Conservation (phyloP, 2,888 invertebrate genomes). For the Dorcus parallelipipedus region DNA sequence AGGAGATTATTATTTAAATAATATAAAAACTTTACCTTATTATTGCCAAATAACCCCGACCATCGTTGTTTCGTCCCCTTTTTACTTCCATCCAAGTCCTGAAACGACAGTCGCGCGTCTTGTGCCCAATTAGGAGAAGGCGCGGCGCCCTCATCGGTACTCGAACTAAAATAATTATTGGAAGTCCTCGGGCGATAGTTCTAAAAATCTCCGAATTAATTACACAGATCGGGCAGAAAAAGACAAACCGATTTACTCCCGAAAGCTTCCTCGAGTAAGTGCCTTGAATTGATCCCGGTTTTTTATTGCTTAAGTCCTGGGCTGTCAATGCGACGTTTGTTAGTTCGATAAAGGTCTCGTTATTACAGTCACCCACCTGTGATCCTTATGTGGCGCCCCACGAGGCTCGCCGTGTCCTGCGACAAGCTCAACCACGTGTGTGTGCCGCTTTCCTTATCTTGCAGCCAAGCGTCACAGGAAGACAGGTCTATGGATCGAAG, state of each 20-base stretch:
- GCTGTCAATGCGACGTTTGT: slow-evolving; percentile 31
- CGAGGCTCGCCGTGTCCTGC: slow-evolving; percentile 62
- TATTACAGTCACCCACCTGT: slow-evolving; percentile 32
- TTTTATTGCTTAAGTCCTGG: slow-evolving; percentile 44
- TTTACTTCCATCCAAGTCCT: slow-evolving; percentile 40
- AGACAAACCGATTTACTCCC: slow-evolving; percentile 40
- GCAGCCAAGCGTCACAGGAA: slow-evolving; percentile 61
- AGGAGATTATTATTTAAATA: no score
- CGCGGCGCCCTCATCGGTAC: slow-evolving; percentile 42
- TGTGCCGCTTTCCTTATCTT: slow-evolving; percentile 61
- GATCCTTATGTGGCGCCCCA: slow-evolving; percentile 63
- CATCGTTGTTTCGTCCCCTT: slow-evolving; percentile 64
- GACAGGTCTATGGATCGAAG: slow-evolving; percentile 63
- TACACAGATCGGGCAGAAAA: neutral
- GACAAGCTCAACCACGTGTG: slow-evolving; percentile 55
- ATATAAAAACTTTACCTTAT: slow-evolving; percentile 46
- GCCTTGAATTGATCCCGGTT: slow-evolving; percentile 36
- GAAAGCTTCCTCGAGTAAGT: slow-evolving; percentile 48
- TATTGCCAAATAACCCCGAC: slow-evolving; percentile 69
- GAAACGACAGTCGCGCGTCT: slow-evolving; percentile 30
- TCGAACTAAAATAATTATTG: slow-evolving; percentile 44
- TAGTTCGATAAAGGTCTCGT: neutral
- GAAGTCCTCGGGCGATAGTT: slow-evolving; percentile 40
- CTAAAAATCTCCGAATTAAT: slow-evolving; percentile 23
- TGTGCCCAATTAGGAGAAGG: slow-evolving; percentile 38